Base-by-base conservation (phyloP, 92 coral and sea anemone species). In the Isaurus tuberculatus region DNA sequence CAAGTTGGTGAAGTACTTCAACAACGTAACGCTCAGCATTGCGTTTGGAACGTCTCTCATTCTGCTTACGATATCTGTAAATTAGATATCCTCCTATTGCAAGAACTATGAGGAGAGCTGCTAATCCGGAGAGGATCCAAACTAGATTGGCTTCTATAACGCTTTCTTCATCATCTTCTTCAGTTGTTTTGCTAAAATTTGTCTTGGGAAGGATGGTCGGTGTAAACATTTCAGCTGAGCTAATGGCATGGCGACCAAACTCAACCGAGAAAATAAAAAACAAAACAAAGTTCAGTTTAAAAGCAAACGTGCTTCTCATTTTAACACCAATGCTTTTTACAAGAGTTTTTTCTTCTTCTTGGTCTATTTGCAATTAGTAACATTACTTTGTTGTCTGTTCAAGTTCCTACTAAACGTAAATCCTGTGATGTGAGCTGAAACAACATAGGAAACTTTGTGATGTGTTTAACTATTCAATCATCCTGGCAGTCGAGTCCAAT, bases 1-100 rank as follows among this genome's bases (percentile, higher is more conserved):
- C 82, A 13, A 77, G 82, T 36, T 77, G 82, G 1, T 77, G 82
- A 2, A 77, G 70, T 57, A 77, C 82, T n/a, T 77, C 51, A 16
- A 77, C 82, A 23, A 77, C 82, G 25, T 77, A 77, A 7, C 70
- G 82, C 20, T 77, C 82, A 3, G 82, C 82, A 0, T 77, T 70
- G 55, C 28, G 20, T 33, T 60, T 65, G 32, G 60, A 57, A 5
- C 58, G 69, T 34, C 82, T 58, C 19, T 77, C 82, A 19, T 58
- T 77, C 60, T 55, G 49, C 69, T 77, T 43, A 20, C 48, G 34
- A 20, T 58, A 33, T 27, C 60, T 77, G 57, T 58, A 58, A 32
- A 77, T 1, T 1, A 60, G 15, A 30, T 33, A 77, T n/a, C 82
- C 70, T 36, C 51, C 70, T 15, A 77, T 33, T 6, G 51, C 49